A percentile compares a stretch with the other conserved stretches of the same genome.
These are phyloP conservation scores for Pyrrhosoma nymphula DNA, from an alignment of 2,888 invertebrate genomes.

Conservation along the genomic window DNA sequence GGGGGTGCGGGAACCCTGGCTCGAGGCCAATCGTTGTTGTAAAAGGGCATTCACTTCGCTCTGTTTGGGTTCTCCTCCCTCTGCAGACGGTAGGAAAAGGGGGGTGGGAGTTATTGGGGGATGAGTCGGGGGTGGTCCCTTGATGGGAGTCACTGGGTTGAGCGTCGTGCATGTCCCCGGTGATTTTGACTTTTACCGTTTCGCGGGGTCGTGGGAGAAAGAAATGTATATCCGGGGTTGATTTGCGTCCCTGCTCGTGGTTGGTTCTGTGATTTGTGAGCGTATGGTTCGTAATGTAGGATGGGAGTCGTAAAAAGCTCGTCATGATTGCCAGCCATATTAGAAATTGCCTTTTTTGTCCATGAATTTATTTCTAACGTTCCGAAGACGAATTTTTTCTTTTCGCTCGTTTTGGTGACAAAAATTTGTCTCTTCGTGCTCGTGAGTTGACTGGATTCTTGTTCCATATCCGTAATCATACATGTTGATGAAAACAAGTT, in stretches of 20 bases:
- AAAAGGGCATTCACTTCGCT: slow-evolving; percentile 56
- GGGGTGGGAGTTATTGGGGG: not conserved
- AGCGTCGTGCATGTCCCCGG: not conserved
- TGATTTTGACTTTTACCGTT: not conserved
- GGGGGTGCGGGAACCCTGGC: not conserved
- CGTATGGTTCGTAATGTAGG: not conserved
- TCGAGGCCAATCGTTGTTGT: slow-evolving; percentile 53
- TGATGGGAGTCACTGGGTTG: slow-evolving; percentile 25
- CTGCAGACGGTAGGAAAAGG: not conserved
- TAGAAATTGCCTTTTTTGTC: not conserved
- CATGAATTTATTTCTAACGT: too few relatives aligned
- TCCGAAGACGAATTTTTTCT: too few relatives aligned
- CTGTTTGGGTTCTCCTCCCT: slow-evolving; percentile 49
- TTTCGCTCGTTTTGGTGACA: too few relatives aligned
- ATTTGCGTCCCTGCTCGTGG: not conserved
- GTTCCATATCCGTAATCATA: too few relatives aligned
- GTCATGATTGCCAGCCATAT: not conserved
- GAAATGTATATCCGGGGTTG: not conserved
- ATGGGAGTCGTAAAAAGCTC: not conserved
- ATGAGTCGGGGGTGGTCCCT: not conserved
- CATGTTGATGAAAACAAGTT: too few relatives aligned
- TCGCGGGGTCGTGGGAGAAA: not conserved
- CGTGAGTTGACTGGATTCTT: too few relatives aligned
- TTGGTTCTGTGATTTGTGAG: not conserved
- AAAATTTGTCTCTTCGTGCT: too few relatives aligned